Base-by-base conservation (phyloP, 1,140 invertebrate genomes). In the Aradophagus sp. region DNA sequence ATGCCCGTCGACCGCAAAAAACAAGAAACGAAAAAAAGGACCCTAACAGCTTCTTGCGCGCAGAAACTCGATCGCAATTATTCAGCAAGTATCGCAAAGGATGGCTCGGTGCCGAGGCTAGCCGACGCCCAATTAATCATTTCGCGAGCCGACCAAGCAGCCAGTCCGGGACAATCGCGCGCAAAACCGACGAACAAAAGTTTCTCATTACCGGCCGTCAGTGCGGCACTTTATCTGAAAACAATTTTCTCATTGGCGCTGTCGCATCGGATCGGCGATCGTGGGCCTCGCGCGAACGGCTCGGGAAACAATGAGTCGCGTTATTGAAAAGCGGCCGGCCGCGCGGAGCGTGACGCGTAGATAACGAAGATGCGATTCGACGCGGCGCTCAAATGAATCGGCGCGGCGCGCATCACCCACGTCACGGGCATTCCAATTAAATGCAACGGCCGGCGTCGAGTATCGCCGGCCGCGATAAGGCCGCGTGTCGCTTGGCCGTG, bases 381-480 rank as follows among this genome's bases (percentile, higher is more conserved):
- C 34, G 52, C 39, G 32, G 19, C 8, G 11, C 31, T 48, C 15
- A 41, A 44, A 59, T 59, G 55, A 68, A 47, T 68, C 39, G 65
- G 39, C 39, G 50, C 19, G 44, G 16, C n/a, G 7, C 44, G 45
- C 41, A 42, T 61, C 56, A 69, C 48, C 48, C 65, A 61, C 62
- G 69, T 66, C 61, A 66, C 62, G 47, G 61, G 59, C 36, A 71
- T 63, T 71, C 47, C 63, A 63, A 68, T 73, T 73, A 73, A 73
- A 73, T 36, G 29, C 36, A 53, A 63, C 50, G 50, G 48, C 53
- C 45, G 56, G 52, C 71, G 50, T 65, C 44, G 52, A 59, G 27
- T 61, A 68, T 59, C 36, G 48, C 15, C 15, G 34, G 2, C 53
- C 14, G 7, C 66, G 71, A 74, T 69, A 69, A 69, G 45, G 27